Conservation (phyloP, 2,888 invertebrate genomes). For the Tenthredo notha region DNA sequence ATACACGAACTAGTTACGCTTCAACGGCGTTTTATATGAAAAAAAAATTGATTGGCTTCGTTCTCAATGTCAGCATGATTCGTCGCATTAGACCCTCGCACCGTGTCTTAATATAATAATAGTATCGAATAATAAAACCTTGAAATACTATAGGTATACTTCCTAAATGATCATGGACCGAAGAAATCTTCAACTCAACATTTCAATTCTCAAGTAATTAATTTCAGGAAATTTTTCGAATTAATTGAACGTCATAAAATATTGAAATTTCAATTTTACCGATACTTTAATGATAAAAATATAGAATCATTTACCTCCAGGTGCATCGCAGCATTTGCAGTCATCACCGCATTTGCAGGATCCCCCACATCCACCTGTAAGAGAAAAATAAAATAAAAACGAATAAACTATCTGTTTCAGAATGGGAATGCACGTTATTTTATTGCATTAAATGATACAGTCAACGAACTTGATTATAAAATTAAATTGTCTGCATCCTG, state of each 20-base stretch:
- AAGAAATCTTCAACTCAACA: not conserved
- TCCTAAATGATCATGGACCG: not conserved
- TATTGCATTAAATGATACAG: not conserved
- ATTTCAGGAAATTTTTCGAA: not conserved
- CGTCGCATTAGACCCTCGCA: not conserved
- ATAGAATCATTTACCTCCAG: conserved; percentile 13
- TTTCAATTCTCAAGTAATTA: not conserved
- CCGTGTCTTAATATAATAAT: not conserved
- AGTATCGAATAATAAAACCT: not conserved
- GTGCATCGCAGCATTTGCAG: conserved; percentile 44
- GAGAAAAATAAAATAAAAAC: not conserved
- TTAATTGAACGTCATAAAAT: not conserved
- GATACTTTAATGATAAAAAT: no score
- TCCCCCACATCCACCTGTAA: conserved; percentile 43
- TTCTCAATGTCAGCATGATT: not conserved
- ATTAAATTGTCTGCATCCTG: conserved; percentile 37
- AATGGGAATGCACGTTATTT: not conserved
- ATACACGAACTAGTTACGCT: conserved; percentile 11
- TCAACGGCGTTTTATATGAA: not conserved
- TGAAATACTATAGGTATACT: not conserved
- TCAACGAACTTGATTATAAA: not conserved
- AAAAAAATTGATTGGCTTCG: conserved; percentile 23
- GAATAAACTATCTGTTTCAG: not conserved
- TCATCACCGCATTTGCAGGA: conserved; percentile 33
- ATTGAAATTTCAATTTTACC: not conserved